Conservation (phyloP, 1,140 invertebrate species). For the Drosophila carrolli region DNA sequence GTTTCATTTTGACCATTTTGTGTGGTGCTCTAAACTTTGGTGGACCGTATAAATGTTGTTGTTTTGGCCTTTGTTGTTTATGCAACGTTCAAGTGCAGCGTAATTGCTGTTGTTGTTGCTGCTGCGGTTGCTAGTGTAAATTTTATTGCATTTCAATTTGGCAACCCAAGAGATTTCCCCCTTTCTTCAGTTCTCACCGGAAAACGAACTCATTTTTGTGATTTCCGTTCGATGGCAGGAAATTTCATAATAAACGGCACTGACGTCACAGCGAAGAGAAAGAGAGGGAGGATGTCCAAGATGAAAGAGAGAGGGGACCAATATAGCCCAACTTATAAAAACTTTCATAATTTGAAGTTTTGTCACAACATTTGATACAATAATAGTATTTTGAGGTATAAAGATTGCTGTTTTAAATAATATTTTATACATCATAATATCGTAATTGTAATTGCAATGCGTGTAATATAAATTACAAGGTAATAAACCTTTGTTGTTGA, state of each 20-base stretch:
- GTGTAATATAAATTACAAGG: too few species aligned
- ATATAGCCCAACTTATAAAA: not conserved
- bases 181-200: slow-evolving; percentile 56
- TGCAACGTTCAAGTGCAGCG: slow-evolving; percentile 48
- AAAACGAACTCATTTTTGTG: slow-evolving; percentile 78
- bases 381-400: too few species aligned
- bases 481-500: too few species aligned
- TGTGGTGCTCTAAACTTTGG: slow-evolving; percentile 36
- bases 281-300: not conserved
- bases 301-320: not conserved
- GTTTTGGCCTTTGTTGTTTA: slow-evolving; percentile 35
- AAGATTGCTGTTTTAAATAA: too few species aligned
- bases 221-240: slow-evolving; percentile 69
- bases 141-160: slow-evolving; percentile 81
- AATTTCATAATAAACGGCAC: slow-evolving; percentile 70
- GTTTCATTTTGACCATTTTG: slow-evolving; percentile 28
- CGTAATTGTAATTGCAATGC: too few species aligned
- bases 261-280: slow-evolving; percentile 33
- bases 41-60: slow-evolving; percentile 15
- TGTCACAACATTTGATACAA: too few species aligned
- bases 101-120: slow-evolving; percentile 64
- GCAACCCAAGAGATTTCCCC: slow-evolving; percentile 56
- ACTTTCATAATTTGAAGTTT: too few species aligned
- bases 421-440: too few species aligned
- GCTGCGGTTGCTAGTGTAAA: slow-evolving; percentile 60